Evolutionary conservation across 2,797 vertebrate genomes (phyloP).

Genomic region (Notolepis coatsorum): DNA sequence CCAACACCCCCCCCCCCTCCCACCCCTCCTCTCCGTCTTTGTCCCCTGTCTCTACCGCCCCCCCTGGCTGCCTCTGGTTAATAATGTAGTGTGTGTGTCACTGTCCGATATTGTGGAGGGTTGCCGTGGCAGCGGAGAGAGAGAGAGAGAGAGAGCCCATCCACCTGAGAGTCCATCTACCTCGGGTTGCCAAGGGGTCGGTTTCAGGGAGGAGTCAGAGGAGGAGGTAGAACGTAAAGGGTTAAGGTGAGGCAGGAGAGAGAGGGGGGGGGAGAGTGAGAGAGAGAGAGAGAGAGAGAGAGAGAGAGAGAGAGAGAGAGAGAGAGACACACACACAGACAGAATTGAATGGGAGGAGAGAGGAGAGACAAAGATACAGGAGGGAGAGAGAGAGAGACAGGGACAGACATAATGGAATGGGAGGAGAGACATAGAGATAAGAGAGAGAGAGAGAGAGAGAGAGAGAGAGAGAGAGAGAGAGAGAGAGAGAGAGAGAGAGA

Average conservation of each 20-base stretch:
- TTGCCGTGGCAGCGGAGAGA: constrained; percentile 73
- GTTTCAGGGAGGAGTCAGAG: constrained; percentile 63
- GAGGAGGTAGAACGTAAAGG: constrained; percentile 39
- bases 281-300: constrained; percentile 59
- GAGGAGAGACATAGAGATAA: neutral
- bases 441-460: neutral
- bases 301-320: constrained; percentile 61
- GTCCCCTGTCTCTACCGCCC: constrained; percentile 33
- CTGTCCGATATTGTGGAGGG: constrained; percentile 77
- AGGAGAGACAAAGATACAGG: too few species aligned
- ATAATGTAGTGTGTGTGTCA: constrained; percentile 80
- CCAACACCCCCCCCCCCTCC: constrained; percentile 15
- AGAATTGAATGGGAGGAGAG: neutral
- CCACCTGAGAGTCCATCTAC: constrained; percentile 75
- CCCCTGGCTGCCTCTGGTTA: constrained; percentile 72
- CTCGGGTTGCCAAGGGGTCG: constrained; percentile 77
- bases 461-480: neutral
- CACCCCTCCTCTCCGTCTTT: constrained; percentile 17
- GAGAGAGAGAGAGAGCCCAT: constrained; percentile 72
- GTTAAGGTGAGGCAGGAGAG: constrained; percentile 49
- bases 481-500: constrained; percentile 35
- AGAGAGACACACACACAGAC: constrained; percentile 22
- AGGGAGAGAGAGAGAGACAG: neutral
- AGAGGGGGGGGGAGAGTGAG: constrained; percentile 70
- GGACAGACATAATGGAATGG: too few species aligned